A percentile compares a stretch with the other conserved stretches of the same genome.
Evolutionary conservation across 2,797 vertebrate species (phyloP).

Genomic region (Scomberomorus guttatus): DNA sequence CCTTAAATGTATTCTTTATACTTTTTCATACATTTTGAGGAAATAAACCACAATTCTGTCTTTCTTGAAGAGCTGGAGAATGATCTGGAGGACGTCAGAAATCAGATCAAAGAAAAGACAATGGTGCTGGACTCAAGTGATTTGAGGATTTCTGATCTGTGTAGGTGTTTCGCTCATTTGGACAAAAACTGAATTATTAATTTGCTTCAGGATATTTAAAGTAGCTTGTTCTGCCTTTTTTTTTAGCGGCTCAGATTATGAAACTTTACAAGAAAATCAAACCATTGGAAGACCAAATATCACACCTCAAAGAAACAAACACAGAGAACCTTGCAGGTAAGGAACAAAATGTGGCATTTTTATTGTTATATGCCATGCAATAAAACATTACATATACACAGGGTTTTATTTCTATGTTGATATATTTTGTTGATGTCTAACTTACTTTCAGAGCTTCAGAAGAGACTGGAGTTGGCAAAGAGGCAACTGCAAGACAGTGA

Average conservation of each 20-base stretch:
- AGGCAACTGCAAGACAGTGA: constrained; percentile 55
- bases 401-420: rapidly evolving
- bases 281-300: constrained; percentile 36
- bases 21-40: neutral
- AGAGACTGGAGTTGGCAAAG: constrained; percentile 28
- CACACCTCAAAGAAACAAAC: constrained; percentile 16
- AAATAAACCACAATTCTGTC: neutral
- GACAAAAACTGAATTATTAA: neutral
- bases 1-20: neutral
- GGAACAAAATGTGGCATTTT: neutral
- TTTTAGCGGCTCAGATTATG: constrained; percentile 59
- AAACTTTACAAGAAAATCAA: constrained; percentile 44
- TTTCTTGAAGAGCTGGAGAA: constrained; percentile 58
- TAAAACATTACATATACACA: neutral
- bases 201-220: neutral
- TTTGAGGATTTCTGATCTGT: constrained; percentile 23
- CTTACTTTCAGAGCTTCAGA: constrained; percentile 48
- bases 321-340: constrained; percentile 31
- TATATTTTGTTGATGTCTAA: neutral
- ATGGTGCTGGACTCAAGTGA: neutral
- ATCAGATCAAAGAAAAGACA: constrained; percentile 52
- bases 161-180: constrained; percentile 34
- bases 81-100: constrained; percentile 41
- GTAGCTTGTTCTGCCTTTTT: neutral
- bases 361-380: neutral